phyloP scores from a whole-genome alignment of 1,140 invertebrate genomes.

The Aphaenogaster ashmeadi region DNA sequence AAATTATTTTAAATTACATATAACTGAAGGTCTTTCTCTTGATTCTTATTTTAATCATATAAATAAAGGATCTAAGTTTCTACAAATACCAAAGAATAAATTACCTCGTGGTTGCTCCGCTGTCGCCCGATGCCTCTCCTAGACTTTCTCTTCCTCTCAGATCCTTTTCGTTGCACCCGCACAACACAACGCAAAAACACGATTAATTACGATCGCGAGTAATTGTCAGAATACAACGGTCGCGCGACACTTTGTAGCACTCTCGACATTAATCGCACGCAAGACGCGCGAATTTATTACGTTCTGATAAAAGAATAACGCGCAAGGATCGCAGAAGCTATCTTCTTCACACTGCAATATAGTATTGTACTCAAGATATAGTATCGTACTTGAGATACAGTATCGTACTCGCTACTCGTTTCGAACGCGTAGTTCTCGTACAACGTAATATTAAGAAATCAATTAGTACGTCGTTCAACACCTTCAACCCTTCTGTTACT shows the following conservation, averaged over 20 bases:
- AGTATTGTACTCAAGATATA: background rate
- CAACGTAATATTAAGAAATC: background rate
- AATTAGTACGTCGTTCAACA: background rate
- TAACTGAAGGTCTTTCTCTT: background rate
- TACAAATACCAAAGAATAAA: no score
- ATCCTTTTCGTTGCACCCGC: background rate
- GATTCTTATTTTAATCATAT: background rate
- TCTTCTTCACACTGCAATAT: background rate
- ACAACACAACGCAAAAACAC: background rate
- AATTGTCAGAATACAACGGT: background rate
- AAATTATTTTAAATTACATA: background rate
- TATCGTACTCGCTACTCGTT: background rate
- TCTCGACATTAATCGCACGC: background rate
- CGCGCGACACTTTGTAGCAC: background rate
- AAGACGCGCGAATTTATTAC: background rate
- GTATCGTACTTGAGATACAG: background rate
- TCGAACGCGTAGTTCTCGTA: background rate
- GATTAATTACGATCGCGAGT: slow-evolving; percentile 13
- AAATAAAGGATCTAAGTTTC: no score
- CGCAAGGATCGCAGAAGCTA: background rate
- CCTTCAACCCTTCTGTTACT: background rate
- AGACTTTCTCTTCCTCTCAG: background rate
- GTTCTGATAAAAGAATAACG: background rate
- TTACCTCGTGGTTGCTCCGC: background rate
- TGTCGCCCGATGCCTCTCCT: background rate